Evolutionary conservation across 2,797 vertebrate species (phyloP).

Genomic region (Leptodactylus fallax): DNA sequence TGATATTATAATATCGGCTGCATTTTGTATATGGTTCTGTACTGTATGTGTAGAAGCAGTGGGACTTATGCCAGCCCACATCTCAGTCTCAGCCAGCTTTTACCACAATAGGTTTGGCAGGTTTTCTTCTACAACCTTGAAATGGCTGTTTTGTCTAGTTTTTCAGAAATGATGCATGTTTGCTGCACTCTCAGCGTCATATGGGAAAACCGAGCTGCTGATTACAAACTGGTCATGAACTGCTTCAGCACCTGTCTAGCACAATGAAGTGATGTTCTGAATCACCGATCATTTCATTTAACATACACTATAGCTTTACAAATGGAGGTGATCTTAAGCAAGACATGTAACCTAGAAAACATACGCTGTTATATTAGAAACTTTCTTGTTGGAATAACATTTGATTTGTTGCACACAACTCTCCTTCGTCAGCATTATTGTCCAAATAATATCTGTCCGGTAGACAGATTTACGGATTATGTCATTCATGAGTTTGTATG

Average conservation of each 20-base stretch:
- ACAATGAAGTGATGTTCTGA: conserved; percentile 29
- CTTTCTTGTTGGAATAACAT: not conserved
- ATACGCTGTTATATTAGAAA: not conserved
- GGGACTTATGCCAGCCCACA: conserved; percentile 18
- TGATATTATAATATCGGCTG: not conserved
- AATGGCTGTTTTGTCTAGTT: conserved; percentile 40
- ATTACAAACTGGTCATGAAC: conserved; percentile 42
- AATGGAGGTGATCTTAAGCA: not conserved
- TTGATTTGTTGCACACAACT: not conserved
- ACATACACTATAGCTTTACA: not conserved
- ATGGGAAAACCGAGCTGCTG: conserved; percentile 15
- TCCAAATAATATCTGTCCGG: no score
- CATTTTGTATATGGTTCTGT: not conserved
- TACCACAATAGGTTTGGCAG: conserved; percentile 30
- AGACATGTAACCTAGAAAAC: not conserved
- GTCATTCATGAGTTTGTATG: not conserved
- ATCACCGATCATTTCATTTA: not conserved
- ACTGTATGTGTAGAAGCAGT: conserved; percentile 4
- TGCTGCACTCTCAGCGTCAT: conserved; percentile 1
- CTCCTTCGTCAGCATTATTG: not conserved
- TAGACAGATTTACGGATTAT: no score
- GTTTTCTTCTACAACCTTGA: conserved; percentile 42
- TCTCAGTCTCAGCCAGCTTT: conserved; percentile 1
- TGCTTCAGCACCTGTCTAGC: not conserved
- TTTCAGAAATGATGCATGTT: conserved; percentile 35